These are phyloP conservation scores for Lipotes vexillifer DNA, from an alignment of 2,113 vertebrate species.

Conservation along the genomic window DNA sequence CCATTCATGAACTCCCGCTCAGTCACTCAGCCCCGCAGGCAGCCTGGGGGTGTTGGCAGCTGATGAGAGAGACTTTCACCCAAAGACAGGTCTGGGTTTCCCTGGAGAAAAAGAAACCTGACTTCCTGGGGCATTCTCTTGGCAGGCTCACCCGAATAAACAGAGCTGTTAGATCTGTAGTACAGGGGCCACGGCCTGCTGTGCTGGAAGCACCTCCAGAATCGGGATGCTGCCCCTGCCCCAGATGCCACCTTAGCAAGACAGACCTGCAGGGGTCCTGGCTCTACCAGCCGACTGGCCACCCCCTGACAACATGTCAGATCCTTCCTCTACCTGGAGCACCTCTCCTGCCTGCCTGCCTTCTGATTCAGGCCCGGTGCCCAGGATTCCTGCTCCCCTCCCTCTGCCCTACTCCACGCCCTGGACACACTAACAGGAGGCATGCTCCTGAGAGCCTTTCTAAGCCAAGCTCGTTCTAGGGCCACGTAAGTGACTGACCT, in stretches of 20 bases:
- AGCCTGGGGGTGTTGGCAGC: neutral
- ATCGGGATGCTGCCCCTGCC: neutral
- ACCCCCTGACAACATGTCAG: neutral
- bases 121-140: constrained; percentile 30
- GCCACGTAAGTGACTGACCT: neutral
- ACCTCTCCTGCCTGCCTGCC: neutral
- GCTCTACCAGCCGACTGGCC: neutral
- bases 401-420: neutral
- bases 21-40: neutral
- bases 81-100: neutral
- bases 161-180: neutral
- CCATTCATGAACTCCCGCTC: neutral
- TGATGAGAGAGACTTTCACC: constrained; percentile 13
- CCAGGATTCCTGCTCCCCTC: neutral
- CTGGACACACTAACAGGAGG: neutral
- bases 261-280: neutral
- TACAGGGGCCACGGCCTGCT: too few relatives aligned
- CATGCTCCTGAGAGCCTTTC: neutral
- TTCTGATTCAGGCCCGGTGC: neutral
- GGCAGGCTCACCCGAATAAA: neutral
- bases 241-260: neutral
- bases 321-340: neutral
- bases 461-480: neutral
- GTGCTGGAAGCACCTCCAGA: fast-evolving
- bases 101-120: constrained; percentile 51